Evolutionary conservation across 1,140 invertebrate species (phyloP).

Genomic region (Panulirus ornatus): DNA sequence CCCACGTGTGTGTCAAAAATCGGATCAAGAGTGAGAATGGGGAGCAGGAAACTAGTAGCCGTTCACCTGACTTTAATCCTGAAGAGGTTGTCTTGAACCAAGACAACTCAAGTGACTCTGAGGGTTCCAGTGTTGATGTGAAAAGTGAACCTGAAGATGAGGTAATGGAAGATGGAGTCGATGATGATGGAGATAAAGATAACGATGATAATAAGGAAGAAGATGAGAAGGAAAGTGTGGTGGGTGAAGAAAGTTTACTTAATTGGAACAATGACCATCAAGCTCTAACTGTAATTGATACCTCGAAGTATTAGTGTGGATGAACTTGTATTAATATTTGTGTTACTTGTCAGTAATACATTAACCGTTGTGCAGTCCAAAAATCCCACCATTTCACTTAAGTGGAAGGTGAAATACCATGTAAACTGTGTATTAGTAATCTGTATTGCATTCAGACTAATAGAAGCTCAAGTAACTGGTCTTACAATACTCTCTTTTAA

Average conservation of each 20-base stretch:
- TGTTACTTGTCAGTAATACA: neutral
- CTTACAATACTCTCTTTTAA: neutral
- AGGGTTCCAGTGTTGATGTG: slow-evolving; percentile 35
- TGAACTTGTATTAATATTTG: neutral
- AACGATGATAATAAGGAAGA: slow-evolving; percentile 27
- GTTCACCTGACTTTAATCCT: neutral
- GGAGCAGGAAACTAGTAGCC: neutral
- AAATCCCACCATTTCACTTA: neutral
- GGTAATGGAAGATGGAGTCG: neutral
- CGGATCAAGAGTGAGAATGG: slow-evolving; percentile 9
- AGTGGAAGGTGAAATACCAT: neutral
- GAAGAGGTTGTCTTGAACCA: neutral
- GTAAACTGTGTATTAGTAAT: neutral
- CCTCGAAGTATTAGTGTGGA: neutral
- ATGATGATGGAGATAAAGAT: slow-evolving; percentile 3
- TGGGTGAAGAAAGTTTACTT: neutral
- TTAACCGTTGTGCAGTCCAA: neutral
- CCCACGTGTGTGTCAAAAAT: slow-evolving; percentile 52
- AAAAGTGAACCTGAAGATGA: slow-evolving; percentile 71
- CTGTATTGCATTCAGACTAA: neutral
- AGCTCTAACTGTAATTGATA: neutral
- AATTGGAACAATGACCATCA: neutral
- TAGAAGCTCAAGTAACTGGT: neutral
- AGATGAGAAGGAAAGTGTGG: neutral
- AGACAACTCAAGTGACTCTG: slow-evolving; percentile 39